phyloP scores from a whole-genome alignment of 2,113 vertebrate species.

The Meleagris gallopavo region DNA sequence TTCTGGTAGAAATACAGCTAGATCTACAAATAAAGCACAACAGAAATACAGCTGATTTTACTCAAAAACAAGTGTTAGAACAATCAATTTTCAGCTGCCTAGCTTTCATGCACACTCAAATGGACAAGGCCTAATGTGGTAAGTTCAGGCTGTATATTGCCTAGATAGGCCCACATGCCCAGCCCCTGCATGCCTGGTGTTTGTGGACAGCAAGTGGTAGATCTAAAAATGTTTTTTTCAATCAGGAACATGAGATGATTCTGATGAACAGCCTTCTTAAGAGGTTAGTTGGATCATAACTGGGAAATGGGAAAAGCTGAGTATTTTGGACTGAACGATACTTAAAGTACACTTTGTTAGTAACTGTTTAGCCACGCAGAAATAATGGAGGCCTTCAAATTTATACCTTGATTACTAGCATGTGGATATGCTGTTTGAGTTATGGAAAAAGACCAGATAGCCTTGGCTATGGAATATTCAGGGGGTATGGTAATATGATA shows the following conservation, averaged over 20 bases:
- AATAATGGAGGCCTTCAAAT: background rate
- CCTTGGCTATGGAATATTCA: background rate
- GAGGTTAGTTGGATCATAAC: background rate
- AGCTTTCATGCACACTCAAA: background rate
- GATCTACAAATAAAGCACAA: background rate
- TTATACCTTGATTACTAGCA: background rate
- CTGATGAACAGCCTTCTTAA: background rate
- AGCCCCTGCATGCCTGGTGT: background rate
- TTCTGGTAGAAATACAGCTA: background rate
- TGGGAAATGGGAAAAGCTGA: background rate
- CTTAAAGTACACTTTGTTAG: background rate
- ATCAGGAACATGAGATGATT: background rate
- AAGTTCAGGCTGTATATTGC: background rate
- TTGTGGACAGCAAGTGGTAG: background rate
- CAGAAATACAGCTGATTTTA: background rate
- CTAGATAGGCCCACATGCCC: background rate
- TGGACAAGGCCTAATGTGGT: background rate
- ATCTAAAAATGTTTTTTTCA: background rate
- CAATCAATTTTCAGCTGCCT: background rate
- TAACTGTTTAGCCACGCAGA: background rate
- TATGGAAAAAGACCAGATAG: background rate
- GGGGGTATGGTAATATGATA: background rate
- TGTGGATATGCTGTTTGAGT: background rate
- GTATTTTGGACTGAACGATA: background rate
- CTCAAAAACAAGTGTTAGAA: background rate